Evolutionary conservation across 2,797 vertebrate species (phyloP), one percentile per base, ranked within the genome.

Genomic region (Onychomys torridus): DNA sequence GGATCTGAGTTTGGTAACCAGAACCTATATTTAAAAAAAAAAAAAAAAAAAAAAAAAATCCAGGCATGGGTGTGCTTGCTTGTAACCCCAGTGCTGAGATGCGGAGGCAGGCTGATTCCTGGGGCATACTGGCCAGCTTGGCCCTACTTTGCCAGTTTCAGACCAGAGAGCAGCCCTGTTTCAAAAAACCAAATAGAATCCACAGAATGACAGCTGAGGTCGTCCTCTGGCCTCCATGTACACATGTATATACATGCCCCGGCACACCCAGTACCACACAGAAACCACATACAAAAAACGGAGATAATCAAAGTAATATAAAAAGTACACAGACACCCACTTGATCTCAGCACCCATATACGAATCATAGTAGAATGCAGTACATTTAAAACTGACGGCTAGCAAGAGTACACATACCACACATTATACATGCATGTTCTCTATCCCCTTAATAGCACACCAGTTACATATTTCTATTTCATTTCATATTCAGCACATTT

Each of bases 381-480:
- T 84, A 59, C 11, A 43, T n/a, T 90, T 71, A 67, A 52, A 69
- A 17, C 21, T 16, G 46, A 52, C 43, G 16, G 29, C 52, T 2
- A n/a, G 63, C 43, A 16, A 32, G 3, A 49, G 27, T 37, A 11
- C 34, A 29, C 0, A 29, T 17, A 5, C 7, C 49, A 27, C 23
- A 16, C 43, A 1, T 25, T 17, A 37, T 11, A 71, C 49, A 29
- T 0, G 2, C 46, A 55, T 43, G 46, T 13, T 84, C 19, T 55
- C 75, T 63, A 73, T 34, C 93, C 34, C 71, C 61, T 52, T 40
- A 59, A 81, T 6, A 91, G 25, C 12, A 83, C 10, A 43, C 16
- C 27, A 82, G 52, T 90, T 90, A 78, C 2, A 96, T 87, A 55
- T 87, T 92, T 83, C 75, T 84, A 63, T 16, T 95, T 95, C 67